These are phyloP conservation scores for Bothrops jararaca DNA, from an alignment of 2,113 vertebrate genomes.

Conservation along the genomic window DNA sequence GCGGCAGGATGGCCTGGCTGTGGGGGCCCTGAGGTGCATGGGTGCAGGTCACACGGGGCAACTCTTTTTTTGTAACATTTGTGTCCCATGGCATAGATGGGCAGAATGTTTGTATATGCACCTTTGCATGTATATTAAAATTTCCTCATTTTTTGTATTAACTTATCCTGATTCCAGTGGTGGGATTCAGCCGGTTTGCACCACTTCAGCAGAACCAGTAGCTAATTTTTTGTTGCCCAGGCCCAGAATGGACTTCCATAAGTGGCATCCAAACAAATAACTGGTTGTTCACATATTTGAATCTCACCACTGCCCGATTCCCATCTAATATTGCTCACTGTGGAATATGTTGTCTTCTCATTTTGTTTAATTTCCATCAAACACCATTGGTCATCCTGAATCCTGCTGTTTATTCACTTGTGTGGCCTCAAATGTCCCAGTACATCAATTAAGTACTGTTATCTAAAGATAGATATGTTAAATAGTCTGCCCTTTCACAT, in stretches of 20 bases:
- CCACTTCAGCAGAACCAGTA: too few relatives aligned
- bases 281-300: too few relatives aligned
- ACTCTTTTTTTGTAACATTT: neutral
- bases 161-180: neutral
- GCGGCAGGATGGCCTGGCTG: too few relatives aligned
- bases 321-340: neutral
- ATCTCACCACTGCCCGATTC: neutral
- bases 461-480: neutral
- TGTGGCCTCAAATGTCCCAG: neutral
- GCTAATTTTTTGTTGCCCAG: too few relatives aligned
- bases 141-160: neutral
- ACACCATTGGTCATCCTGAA: neutral
- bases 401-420: constrained; percentile 7
- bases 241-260: too few relatives aligned
- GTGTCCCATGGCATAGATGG: neutral
- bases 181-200: too few relatives aligned
- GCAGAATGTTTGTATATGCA: neutral
- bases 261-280: too few relatives aligned
- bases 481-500: neutral
- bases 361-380: neutral
- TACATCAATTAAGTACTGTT: neutral
- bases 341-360: neutral
- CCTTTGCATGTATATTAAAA: neutral
- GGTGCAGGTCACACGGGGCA: too few relatives aligned
- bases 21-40: too few relatives aligned